These are phyloP conservation scores for Athetis lepigone DNA, from an alignment of 2,888 invertebrate genomes.

Conservation along the genomic window DNA sequence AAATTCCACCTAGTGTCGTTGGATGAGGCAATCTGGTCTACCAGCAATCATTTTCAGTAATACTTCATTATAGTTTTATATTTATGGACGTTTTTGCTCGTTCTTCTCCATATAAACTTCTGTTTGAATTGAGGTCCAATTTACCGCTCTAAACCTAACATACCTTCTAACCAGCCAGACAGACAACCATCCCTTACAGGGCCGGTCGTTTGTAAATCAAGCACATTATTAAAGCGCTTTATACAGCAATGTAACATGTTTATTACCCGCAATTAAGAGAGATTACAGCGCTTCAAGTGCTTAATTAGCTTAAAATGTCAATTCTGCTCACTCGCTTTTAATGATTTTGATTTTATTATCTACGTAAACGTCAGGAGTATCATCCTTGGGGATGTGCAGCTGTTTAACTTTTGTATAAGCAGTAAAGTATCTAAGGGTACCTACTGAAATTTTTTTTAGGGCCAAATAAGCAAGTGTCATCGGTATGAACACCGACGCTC, in stretches of 20 bases:
- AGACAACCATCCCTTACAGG: background rate
- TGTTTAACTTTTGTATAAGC: background rate
- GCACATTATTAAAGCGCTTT: conserved; percentile 61
- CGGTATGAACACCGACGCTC: too few species aligned
- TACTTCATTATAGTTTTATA: too few species aligned
- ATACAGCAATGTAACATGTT: conserved; percentile 59
- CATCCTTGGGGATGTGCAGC: conserved; percentile 2
- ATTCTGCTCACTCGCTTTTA: conserved; percentile 55
- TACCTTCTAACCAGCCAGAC: background rate
- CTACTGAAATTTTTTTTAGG: too few species aligned
- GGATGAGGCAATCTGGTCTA: too few species aligned
- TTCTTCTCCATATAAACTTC: too few species aligned
- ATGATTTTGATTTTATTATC: conserved; percentile 58
- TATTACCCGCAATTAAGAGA: conserved; percentile 54
- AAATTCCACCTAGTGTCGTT: too few species aligned
- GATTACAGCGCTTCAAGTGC: conserved; percentile 58
- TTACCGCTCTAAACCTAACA: conserved; percentile 1
- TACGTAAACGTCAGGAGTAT: conserved; percentile 25
- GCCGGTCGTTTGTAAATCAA: conserved; percentile 51
- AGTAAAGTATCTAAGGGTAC: background rate
- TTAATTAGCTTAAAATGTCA: conserved; percentile 61
- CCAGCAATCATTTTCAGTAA: too few species aligned
- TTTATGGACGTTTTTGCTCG: too few species aligned
- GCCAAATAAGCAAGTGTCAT: too few species aligned
- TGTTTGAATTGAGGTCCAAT: too few species aligned